phyloP scores from a whole-genome alignment of 2,797 vertebrate genomes.

The Anguilla pacifica region DNA sequence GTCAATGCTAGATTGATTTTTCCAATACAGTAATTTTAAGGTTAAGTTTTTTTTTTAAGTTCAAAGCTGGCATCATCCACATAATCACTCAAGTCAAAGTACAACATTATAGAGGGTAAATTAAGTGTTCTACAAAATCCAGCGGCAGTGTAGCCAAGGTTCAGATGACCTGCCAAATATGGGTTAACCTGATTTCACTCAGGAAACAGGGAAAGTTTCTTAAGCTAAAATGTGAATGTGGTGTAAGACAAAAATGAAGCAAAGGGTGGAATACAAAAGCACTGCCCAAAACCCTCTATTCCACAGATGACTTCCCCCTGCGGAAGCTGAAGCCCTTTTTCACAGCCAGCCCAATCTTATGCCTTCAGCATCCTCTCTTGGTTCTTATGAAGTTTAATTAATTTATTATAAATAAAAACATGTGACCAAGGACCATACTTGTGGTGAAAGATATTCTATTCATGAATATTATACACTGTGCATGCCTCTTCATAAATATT shows the following conservation, averaged over 20 bases:
- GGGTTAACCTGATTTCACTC: background rate
- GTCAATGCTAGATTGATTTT: slow-evolving; percentile 36
- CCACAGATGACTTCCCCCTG: background rate
- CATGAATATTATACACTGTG: background rate
- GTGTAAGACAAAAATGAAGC: background rate
- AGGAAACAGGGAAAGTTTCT: background rate
- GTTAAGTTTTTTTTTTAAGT: background rate
- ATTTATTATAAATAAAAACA: background rate
- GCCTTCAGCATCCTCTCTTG: background rate
- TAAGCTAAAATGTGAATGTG: background rate
- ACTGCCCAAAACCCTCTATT: background rate
- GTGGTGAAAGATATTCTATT: background rate
- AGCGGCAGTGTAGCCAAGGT: background rate
- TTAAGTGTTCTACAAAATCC: background rate
- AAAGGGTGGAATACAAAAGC: background rate
- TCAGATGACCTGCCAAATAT: slow-evolving; percentile 4
- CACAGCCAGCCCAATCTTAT: too few relatives aligned
- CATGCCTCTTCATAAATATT: background rate
- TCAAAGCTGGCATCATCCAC: background rate
- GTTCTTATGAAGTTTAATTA: background rate
- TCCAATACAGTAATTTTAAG: slow-evolving; percentile 3
- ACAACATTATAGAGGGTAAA: background rate
- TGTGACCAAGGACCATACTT: background rate
- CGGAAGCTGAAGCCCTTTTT: background rate
- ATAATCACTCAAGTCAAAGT: background rate